phyloP scores from a whole-genome alignment of 2,113 vertebrate species.

The Nicator chloris region DNA sequence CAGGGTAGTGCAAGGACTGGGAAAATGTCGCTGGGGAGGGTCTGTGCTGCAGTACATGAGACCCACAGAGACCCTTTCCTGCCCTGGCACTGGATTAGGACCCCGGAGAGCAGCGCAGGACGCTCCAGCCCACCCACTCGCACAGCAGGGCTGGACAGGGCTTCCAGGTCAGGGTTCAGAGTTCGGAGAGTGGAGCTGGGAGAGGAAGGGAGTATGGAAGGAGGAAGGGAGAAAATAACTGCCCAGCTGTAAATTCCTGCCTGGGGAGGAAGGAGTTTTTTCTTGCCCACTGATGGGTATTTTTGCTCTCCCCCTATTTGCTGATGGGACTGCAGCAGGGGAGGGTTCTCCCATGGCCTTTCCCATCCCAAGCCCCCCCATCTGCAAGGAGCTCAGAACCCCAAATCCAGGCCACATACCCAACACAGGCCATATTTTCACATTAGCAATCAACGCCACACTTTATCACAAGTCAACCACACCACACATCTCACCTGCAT shows the following conservation, averaged over 20 bases:
- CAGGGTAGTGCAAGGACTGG: background rate
- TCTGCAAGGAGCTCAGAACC: background rate
- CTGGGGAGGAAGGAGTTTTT: background rate
- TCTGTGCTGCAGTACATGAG: background rate
- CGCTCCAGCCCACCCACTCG: fast-evolving
- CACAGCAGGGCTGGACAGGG: background rate
- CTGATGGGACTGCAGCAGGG: background rate
- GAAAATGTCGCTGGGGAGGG: background rate
- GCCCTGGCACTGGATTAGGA: background rate
- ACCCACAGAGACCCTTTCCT: background rate
- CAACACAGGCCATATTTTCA: background rate
- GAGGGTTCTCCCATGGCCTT: background rate
- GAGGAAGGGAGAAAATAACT: background rate
- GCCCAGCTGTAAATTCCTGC: background rate
- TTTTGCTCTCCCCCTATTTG: background rate
- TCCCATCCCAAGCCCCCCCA: background rate
- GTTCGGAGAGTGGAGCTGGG: background rate
- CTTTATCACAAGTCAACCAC: background rate
- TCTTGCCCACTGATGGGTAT: background rate
- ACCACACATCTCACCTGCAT: background rate
- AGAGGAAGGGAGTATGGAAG: background rate
- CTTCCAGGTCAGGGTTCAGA: background rate
- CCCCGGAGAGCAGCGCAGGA: background rate
- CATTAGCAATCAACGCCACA: background rate
- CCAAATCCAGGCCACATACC: background rate